Percentiles rank a stretch among this genome's conserved stretches.
Evolutionary conservation across 2,113 vertebrate genomes (phyloP).

Genomic region (Seriola aureovittata): DNA sequence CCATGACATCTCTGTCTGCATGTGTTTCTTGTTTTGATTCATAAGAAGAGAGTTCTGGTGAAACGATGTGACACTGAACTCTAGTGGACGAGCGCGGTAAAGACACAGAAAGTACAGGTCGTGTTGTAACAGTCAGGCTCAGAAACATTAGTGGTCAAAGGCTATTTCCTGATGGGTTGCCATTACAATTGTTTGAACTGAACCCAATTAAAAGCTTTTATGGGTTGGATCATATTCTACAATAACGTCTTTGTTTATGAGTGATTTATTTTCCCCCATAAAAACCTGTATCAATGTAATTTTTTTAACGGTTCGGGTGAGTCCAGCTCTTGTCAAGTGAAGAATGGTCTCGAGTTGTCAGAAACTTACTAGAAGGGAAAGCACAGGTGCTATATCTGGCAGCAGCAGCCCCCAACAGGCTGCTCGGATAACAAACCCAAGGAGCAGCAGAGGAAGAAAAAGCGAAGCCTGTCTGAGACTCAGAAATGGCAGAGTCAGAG

Average conservation of each 20-base stretch:
- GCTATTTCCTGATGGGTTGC: background rate
- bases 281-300: background rate
- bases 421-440: constrained; percentile 34
- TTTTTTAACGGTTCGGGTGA: background rate
- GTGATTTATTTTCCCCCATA: background rate
- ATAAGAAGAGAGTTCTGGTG: background rate
- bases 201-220: background rate
- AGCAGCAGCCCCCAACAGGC: constrained; percentile 1
- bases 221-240: background rate
- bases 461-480: background rate
- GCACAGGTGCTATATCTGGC: constrained; percentile 65
- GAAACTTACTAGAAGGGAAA: constrained; percentile 64
- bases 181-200: background rate
- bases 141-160: background rate
- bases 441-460: background rate
- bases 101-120: background rate
- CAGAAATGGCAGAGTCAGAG: constrained; percentile 62
- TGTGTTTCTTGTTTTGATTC: background rate
- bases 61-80: constrained; percentile 32
- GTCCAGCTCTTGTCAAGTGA: constrained; percentile 6
- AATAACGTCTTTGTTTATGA: background rate
- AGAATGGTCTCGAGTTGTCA: constrained; percentile 72
- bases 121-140: background rate
- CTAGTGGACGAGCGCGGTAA: constrained; percentile 35
- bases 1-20: background rate